phyloP scores from a whole-genome alignment of 2,113 vertebrate species.

The Vombatus ursinus region DNA sequence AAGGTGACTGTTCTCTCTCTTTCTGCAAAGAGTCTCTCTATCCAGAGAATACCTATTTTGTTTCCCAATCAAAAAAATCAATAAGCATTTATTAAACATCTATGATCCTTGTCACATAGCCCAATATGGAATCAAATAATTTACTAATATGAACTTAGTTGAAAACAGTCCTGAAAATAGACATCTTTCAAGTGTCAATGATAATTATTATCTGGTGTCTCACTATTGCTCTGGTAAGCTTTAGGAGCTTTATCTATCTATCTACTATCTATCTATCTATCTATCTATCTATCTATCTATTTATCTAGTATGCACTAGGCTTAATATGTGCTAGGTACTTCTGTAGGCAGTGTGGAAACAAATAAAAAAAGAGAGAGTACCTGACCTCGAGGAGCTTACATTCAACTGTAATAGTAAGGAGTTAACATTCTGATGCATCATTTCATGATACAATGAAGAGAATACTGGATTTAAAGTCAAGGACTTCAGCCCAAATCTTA shows the following conservation, averaged over 20 bases:
- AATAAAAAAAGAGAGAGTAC: not conserved
- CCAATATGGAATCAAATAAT: too few relatives aligned
- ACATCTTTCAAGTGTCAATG: not conserved
- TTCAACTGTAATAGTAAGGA: not conserved
- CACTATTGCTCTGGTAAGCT: not conserved
- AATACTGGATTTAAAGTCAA: not conserved
- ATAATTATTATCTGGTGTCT: not conserved
- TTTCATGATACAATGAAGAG: not conserved
- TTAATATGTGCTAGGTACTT: not conserved
- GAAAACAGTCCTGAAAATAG: not conserved
- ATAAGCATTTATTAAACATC: not conserved
- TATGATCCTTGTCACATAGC: not conserved
- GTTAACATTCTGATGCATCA: not conserved
- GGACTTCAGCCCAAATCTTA: not conserved
- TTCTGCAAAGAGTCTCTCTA: not conserved
- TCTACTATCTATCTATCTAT: constrained; percentile 2
- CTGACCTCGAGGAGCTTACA: not conserved
- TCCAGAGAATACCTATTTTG: not conserved
- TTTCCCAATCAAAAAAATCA: not conserved
- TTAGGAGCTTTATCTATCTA: not conserved
- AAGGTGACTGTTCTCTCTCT: not conserved
- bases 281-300: not conserved
- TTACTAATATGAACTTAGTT: too few relatives aligned
- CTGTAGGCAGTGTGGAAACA: not conserved
- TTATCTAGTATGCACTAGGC: not conserved